A percentile compares a stretch with the other conserved stretches of the same genome.
Conservation (phyloP, 2,113 vertebrate genomes). For the Bucco capensis region DNA sequence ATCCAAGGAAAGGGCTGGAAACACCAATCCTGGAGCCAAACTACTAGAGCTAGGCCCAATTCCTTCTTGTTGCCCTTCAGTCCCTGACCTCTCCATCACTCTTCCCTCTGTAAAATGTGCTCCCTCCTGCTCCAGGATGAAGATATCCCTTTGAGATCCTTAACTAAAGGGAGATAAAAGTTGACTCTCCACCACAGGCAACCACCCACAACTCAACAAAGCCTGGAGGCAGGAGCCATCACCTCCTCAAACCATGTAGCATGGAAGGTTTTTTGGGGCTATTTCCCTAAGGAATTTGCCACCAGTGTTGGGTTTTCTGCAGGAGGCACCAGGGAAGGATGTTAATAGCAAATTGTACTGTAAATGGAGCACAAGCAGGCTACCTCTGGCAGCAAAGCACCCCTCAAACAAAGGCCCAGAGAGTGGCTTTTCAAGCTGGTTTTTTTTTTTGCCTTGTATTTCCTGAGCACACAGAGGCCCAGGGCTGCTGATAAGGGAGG, state of each 20-base stretch:
- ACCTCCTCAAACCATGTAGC: too few relatives aligned
- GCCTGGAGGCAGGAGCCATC: neutral
- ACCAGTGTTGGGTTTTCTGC: accelerated
- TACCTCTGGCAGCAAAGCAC: neutral
- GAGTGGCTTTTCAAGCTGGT: neutral
- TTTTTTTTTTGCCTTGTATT: neutral
- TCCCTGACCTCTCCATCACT: accelerated
- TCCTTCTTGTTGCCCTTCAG: neutral
- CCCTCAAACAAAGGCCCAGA: neutral
- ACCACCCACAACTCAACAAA: neutral
- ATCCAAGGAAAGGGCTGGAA: neutral
- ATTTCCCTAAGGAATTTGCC: neutral
- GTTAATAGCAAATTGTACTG: neutral
- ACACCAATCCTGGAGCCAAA: neutral
- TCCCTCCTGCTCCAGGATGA: accelerated
- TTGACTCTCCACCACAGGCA: too few relatives aligned
- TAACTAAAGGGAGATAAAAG: too few relatives aligned
- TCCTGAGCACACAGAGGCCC: constrained; percentile 4
- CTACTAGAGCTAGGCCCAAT: neutral
- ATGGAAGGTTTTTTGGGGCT: too few relatives aligned
- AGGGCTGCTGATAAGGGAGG: constrained; percentile 32
- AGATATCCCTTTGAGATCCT: too few relatives aligned
- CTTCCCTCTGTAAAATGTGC: accelerated
- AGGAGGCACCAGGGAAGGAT: neutral
- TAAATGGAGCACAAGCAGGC: neutral